Evolutionary conservation across 2,888 invertebrate genomes (phyloP), one percentile per base, ranked within the genome.

Genomic region (Plagodis pulveraria): DNA sequence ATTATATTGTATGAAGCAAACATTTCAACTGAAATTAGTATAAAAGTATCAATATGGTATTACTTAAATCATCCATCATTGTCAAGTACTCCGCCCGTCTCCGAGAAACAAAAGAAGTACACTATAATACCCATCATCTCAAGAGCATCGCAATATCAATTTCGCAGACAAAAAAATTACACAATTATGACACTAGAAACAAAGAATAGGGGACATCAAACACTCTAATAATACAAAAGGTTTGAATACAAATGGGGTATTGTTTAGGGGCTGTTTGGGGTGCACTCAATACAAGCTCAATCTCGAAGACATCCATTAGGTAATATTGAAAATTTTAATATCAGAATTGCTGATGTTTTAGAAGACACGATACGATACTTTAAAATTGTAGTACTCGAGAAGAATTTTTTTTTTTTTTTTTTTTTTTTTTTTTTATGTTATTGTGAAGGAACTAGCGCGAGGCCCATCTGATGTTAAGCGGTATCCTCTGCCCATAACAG

Each of bases 311-410:
- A 89, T 92, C 92, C 93, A 93, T 93, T 93, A 93, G 92, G 84
- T 88, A 91, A 88, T 93, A 93, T 93, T 93, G 93, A 90, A 92
- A 89, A 91, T 93, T 93, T 91, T 91, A 93, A 93, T 93, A 93
- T 93, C 87, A 87, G 87, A 89, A 93, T 91, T 89, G 90, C 86
- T 64, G 74, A 71, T 42, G 48, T 53, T 78, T 83, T 77, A 72
- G 52, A 58, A 6, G 36, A n/a, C 5, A 60, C 80, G 78, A 74
- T 10, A 69, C 76, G 72, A 76, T 32, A 38, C 12, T 9, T 22
- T 22, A 22, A 22, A 22, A 22, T 22, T 22, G 22, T 22, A 22
- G 22, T 22, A 22, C 22, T 22, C 2, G 2, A 22, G 22, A 22
- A 22, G 22, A 22, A 22, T 22, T n/a, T n/a, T n/a, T n/a, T n/a